phyloP scores from a whole-genome alignment of 2,888 invertebrate species.

The Eupithecia vulgata region DNA sequence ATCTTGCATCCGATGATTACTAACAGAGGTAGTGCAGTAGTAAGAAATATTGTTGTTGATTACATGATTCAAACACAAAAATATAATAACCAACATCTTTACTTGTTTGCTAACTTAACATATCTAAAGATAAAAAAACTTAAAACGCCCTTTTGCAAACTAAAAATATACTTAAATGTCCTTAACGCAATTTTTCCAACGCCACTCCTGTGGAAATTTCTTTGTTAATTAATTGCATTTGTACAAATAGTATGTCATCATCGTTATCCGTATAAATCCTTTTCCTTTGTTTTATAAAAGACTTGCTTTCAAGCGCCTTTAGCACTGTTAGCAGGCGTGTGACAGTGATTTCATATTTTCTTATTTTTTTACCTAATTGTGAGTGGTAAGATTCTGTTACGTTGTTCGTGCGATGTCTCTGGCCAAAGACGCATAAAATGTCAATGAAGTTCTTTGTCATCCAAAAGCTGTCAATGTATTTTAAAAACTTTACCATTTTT shows the following conservation, averaged over 20 bases:
- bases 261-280: neutral
- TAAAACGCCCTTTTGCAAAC: no score
- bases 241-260: neutral
- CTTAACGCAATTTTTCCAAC: no score
- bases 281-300: neutral
- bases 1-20: no score
- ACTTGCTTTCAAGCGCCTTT: neutral
- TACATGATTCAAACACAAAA: no score
- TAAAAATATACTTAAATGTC: no score
- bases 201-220: neutral
- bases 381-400: slow-evolving; percentile 1
- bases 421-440: neutral
- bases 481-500: neutral
- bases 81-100: no score
- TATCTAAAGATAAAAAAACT: no score
- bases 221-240: slow-evolving; percentile 7
- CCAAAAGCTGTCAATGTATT: neutral
- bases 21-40: no score
- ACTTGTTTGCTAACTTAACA: no score
- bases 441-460: neutral
- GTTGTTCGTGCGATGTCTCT: slow-evolving; percentile 2
- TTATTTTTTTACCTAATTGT: slow-evolving; percentile 6
- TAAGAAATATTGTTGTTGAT: no score
- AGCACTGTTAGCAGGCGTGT: neutral
- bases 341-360: neutral